Conservation (phyloP, 2,888 invertebrate genomes). For the Dicyrtomina minuta region DNA sequence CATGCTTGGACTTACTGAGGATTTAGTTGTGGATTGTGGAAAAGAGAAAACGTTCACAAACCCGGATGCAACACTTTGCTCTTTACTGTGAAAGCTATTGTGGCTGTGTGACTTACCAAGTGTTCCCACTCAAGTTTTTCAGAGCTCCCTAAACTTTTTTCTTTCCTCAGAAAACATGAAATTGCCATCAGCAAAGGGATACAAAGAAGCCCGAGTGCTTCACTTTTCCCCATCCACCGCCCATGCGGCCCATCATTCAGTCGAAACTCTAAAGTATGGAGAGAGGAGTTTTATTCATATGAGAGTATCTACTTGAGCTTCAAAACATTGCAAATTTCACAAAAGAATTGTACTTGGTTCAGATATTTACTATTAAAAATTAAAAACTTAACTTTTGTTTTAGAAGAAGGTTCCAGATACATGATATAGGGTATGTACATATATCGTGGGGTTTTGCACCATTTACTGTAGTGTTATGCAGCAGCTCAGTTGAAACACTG, state of each 20-base stretch:
- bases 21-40: constrained; percentile 11
- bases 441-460: too few species aligned
- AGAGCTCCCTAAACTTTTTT: constrained; percentile 25
- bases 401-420: too few species aligned
- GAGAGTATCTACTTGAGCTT: not conserved
- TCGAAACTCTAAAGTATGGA: not conserved
- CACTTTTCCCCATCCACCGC: not conserved
- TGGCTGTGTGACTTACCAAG: constrained; percentile 22
- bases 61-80: constrained; percentile 21
- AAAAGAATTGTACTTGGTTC: too few species aligned
- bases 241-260: too few species aligned
- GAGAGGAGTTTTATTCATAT: not conserved
- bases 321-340: too few species aligned
- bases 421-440: too few species aligned
- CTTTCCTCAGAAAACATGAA: constrained; percentile 18
- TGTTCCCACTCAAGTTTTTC: constrained; percentile 21
- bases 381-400: not conserved
- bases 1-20: not conserved
- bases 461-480: too few species aligned
- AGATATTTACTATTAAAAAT: not conserved
- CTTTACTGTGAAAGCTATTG: constrained; percentile 10
- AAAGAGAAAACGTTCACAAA: not conserved
- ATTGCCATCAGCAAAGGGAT: constrained; percentile 14
- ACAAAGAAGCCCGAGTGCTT: not conserved
- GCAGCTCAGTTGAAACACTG: too few species aligned